Base-by-base conservation (phyloP, 2,797 vertebrate genomes). In the Sebastes cheni region DNA sequence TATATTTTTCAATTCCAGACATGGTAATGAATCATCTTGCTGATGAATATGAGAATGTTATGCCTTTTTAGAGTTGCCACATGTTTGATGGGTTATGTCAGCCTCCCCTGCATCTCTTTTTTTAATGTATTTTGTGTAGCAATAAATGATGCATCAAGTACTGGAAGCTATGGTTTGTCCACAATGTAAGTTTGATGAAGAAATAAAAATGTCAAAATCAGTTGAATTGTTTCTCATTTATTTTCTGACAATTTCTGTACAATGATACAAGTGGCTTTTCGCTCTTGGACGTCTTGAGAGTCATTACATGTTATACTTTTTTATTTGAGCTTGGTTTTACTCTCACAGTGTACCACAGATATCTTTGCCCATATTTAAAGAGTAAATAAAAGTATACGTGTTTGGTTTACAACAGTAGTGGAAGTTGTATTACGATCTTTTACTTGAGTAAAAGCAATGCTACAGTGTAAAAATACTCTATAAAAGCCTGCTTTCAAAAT, bases 91-190 rank as follows among this genome's bases (percentile, higher is more conserved):
- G 64, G 32, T 81, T 61, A 36, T 72, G 23, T 77, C 23, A 64
- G 76, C 69, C 56, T 78, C 72, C 78, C 72, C 23, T 9, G 18
- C 56, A 39, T 86, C 58, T 80, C 30, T 54, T 74, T 73, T 84
- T 72, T 82, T 62, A 46, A 55, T 81, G 34, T 77, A 7, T 80
- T 55, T 76, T 75, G 64, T 79, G 69, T 66, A 60, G 70, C 46
- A 58, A 42, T 78, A 46, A 18, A 64, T 10, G 11, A 72, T 36
- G 77, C 70, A 81, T 82, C 5, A 46, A 32, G 5, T 55, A 6
- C 25, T 23, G 58, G 77, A 56, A 8, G 61, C 54, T 86, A 55
- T 84, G 78, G 68, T 80, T 80, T 78, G 56, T 86, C 73, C 69
- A 73, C 14, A 22, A 23, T 90, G 69, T 79, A 80, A 73, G 68